Conservation (phyloP, 2,888 invertebrate species). For the Silvanus unidentatus region DNA sequence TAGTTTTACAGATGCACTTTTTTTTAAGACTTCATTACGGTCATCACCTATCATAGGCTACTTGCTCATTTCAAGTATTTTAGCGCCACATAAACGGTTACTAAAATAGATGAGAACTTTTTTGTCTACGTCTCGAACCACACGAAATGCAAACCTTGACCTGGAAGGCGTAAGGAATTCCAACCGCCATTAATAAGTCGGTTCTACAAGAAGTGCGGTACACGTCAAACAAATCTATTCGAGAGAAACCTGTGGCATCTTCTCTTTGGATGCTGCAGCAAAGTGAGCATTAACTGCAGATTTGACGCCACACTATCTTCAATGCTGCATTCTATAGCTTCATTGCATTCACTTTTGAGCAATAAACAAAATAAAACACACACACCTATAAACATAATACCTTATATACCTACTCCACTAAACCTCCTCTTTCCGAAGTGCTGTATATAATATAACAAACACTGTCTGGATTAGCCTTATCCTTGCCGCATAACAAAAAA, state of each 20-base stretch:
- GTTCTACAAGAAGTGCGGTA: conserved; percentile 12
- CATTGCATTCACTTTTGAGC: conserved; percentile 7
- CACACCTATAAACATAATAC: conserved; percentile 11
- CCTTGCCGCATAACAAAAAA: too few relatives aligned
- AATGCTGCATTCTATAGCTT: conserved; percentile 10
- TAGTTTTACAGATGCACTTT: too few relatives aligned
- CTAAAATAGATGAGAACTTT: conserved; percentile 4
- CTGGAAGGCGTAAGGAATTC: conserved; percentile 13
- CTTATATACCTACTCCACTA: conserved; percentile 7
- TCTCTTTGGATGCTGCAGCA: conserved; percentile 4
- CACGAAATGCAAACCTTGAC: conserved; percentile 14
- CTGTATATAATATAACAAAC: too few relatives aligned
- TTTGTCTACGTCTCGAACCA: background rate
- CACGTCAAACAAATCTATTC: conserved; percentile 10
- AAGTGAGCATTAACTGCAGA: conserved; percentile 10
- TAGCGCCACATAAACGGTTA: conserved; percentile 9
- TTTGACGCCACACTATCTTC: conserved; percentile 11
- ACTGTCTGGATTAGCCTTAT: background rate
- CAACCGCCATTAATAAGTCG: conserved; percentile 10
- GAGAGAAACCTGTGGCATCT: conserved; percentile 8
- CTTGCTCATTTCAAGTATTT: conserved; percentile 9
- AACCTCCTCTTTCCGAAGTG: too few relatives aligned
- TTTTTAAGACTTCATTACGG: too few relatives aligned
- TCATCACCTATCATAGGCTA: too few relatives aligned
- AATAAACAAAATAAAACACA: conserved; percentile 11